Base-by-base conservation (phyloP, 2,797 vertebrate genomes). In the Urophycis tenuis region DNA sequence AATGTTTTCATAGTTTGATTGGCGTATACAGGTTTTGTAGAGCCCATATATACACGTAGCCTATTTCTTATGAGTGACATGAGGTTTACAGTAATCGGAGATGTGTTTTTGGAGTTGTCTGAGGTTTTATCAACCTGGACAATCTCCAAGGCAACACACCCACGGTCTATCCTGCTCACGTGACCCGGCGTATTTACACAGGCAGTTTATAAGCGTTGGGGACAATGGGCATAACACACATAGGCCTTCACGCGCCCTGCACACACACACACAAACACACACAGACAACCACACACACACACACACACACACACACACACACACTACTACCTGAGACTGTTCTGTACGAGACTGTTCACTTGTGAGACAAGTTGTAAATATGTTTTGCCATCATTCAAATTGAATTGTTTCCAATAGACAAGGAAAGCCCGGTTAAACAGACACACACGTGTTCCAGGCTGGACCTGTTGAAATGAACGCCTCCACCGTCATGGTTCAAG, bases 121-220 rank as follows among this genome's bases (percentile, higher is more conserved):
- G 84, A 31, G 53, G 45, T 85, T 89, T 86, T 76, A 75, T 81
- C 71, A 41, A 79, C 81, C 76, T 87, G 74, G 60, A 73, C 72
- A 41, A 72, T 86, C 76, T 81, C 80, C 88, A 76, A 49, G 67
- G 83, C 80, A 88, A 88, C 82, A 87, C 83, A 89, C 81, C 83
- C 85, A 14, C 81, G 77, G 74, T 84, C 88, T 82, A 81, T 87
- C 84, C 81, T 76, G 81, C 84, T 91, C 91, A 93, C 82, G 73
- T 92, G 92, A 87, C 71, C 74, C 75, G 67, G 12, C 94, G 84
- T 94, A 85, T 94, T 93, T 91, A 92, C 91, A 92, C 88, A 92
- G 81, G 33, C 81, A 85, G 64, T 85, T 87, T 78, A 80, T 88
- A 87, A 85, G 86, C 75, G 84, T 89, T 92, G 79, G 82, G 78